These are phyloP conservation scores for Mixornis gularis DNA, from an alignment of 2,113 vertebrate species.

Conservation along the genomic window DNA sequence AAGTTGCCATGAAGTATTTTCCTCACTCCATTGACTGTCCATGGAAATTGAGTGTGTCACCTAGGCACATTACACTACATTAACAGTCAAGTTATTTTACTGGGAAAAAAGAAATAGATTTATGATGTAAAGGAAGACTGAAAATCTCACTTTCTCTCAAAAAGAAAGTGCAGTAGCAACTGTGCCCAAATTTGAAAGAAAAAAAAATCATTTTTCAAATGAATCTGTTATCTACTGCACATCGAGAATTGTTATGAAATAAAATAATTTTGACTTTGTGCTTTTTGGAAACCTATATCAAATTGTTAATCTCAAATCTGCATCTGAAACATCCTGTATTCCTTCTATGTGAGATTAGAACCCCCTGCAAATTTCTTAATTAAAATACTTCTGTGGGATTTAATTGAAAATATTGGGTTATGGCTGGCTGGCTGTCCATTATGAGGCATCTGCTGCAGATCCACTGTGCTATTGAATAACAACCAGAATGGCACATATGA, in stretches of 20 bases:
- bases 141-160: neutral
- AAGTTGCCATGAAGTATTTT: neutral
- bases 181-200: neutral
- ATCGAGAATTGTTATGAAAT: neutral
- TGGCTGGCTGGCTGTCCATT: neutral
- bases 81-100: neutral
- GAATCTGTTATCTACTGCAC: neutral
- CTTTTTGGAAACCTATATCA: neutral
- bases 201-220: neutral
- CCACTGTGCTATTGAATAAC: neutral
- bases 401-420: neutral
- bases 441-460: neutral
- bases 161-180: neutral
- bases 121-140: neutral
- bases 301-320: neutral
- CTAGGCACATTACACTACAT: neutral
- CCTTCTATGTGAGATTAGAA: neutral
- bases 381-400: neutral
- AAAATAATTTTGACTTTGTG: neutral
- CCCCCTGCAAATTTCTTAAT: neutral
- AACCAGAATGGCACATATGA: neutral
- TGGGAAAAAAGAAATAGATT: neutral
- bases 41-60: neutral
- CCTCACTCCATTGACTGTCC: neutral
- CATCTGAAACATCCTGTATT: neutral